Conservation (phyloP, 37 sponge, comb jelly and placozoan genomes). For the Aplysina aerophoba region DNA sequence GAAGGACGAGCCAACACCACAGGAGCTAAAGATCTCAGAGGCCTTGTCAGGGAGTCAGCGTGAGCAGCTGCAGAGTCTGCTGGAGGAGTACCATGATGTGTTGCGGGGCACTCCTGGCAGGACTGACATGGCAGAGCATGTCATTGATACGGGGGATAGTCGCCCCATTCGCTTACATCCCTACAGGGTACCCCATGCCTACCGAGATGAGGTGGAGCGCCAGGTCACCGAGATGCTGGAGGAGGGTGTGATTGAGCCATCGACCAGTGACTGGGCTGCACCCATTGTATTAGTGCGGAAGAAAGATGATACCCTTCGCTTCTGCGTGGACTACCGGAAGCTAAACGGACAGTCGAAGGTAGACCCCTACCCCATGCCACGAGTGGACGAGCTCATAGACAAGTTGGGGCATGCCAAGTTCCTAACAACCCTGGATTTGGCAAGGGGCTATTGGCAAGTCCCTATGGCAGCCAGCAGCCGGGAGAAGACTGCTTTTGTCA, state of each 20-base stretch:
- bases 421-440: conserved; percentile 59
- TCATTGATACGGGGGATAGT: conserved; percentile 27
- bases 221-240: conserved; percentile 50
- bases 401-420: conserved; percentile 41
- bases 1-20: no score
- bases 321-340: conserved; percentile 72
- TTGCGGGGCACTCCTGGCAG: conserved; percentile 25
- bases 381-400: conserved; percentile 66
- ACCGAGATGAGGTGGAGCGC: conserved; percentile 16
- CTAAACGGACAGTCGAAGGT: conserved; percentile 51
- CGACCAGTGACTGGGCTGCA: conserved; percentile 47
- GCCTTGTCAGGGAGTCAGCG: no score
- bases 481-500: conserved; percentile 71
- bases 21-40: no score
- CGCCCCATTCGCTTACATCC: conserved; percentile 26
- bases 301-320: conserved; percentile 49
- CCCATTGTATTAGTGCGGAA: conserved; percentile 60
- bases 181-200: conserved; percentile 48
- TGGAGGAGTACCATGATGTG: conserved; percentile 27
- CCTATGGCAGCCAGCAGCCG: conserved; percentile 40
- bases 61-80: no score
- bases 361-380: conserved; percentile 71
- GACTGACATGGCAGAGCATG: conserved; percentile 20
- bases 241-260: conserved; percentile 37
- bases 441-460: conserved; percentile 76